These are phyloP conservation scores for Labrus mixtus DNA, from an alignment of 2,113 vertebrate genomes.

Conservation along the genomic window DNA sequence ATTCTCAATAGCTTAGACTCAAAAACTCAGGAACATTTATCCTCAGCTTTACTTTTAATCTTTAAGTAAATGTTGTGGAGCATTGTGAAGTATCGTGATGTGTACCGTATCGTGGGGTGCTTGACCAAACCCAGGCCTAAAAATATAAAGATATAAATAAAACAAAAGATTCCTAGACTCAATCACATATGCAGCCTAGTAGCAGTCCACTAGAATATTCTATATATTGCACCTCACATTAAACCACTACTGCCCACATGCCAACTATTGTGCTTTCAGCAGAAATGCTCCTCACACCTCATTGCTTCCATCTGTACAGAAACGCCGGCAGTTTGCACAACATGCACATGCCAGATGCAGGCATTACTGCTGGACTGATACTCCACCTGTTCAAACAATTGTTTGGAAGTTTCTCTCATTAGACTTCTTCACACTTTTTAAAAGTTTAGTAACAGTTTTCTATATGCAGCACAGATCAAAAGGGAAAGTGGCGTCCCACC, in stretches of 20 bases:
- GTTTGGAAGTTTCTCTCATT: conserved; percentile 18
- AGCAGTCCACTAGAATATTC: neutral
- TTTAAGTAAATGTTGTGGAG: too few species aligned
- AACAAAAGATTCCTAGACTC: neutral
- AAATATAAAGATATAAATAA: neutral
- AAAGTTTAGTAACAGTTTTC: neutral
- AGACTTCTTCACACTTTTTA: neutral
- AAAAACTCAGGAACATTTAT: too few species aligned
- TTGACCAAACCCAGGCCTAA: neutral
- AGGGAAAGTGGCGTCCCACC: neutral
- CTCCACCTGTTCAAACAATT: conserved; percentile 59
- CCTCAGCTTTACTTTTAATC: too few species aligned
- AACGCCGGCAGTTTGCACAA: conserved; percentile 62
- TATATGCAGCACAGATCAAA: neutral
- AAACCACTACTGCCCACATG: neutral
- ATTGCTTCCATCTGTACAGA: conserved; percentile 70
- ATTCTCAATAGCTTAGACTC: too few species aligned
- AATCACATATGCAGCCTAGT: neutral
- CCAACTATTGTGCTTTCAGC: conserved; percentile 55
- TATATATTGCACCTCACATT: neutral
- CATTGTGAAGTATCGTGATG: too few species aligned
- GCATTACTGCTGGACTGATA: conserved; percentile 55
- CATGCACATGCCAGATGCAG: conserved; percentile 66
- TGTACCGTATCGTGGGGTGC: too few species aligned
- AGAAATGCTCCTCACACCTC: conserved; percentile 61